Evolutionary conservation across 2,113 vertebrate species (phyloP), one percentile per base, ranked within the genome.

Genomic region (Gymnorhina tibicen): DNA sequence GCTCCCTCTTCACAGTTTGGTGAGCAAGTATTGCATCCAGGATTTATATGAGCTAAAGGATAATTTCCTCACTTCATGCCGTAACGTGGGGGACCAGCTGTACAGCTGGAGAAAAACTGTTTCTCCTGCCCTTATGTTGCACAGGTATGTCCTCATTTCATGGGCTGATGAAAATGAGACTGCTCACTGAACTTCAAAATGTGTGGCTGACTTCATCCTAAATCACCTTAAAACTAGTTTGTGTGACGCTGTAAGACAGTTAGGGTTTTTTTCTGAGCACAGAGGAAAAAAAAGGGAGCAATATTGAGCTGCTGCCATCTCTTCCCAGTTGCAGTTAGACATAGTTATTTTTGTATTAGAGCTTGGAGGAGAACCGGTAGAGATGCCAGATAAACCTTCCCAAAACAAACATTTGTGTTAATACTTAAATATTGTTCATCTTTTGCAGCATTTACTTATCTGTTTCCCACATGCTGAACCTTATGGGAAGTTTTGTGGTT

Each of bases 351-450:
- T 94, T 96, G 83, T 95, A 81, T 93, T 92, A 87, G 49, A 78
- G 42, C 73, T 94, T 64, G 46, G 66, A 95, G 76, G 49, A 94
- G 87, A 92, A 94, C 69, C 1, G 3, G 62, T 91, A 64, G 56
- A 91, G 83, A 92, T 79, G 85, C 84, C 94, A 94, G 91, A 96
- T 89, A 95, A 94, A 95, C 88, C 73, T 87, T 92, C 90, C 80
- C 80, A 76, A 96, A 94, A 96, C 86, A 95, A n/a, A 15, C 79
- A 72, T 92, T 96, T 87, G 77, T 92, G 91, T 94, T 97, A 95
- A 95, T 96, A 93, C 76, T 97, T 97, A 94, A 91, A 97, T 93
- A 94, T 93, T 97, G 90, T 96, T 95, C 95, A 79, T 87, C 86
- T 96, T 92, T 89, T 1, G 0, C 86, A 64, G 72, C 76, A 41